Evolutionary conservation across 2,888 invertebrate genomes (phyloP), one percentile per base, ranked within the genome.

Genomic region (Clitarchus hookeri): DNA sequence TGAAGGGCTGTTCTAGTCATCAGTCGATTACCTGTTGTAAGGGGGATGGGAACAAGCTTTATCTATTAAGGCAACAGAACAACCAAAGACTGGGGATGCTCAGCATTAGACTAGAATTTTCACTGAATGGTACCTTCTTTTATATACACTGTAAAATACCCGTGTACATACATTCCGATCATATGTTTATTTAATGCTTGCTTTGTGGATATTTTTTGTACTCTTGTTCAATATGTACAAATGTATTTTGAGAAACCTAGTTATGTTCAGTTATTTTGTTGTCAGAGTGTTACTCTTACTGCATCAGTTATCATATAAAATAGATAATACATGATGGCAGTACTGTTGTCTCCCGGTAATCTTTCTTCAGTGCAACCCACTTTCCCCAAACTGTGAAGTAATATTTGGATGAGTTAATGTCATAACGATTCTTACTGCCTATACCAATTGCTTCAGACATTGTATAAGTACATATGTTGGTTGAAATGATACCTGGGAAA

Each of bases 1-100:
- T 27, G 88, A 88, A 77, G 88, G 88, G 11, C 83, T 87, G 27
- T 88, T 82, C 82, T 82, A 82, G 82, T 82, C 82, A 82, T 11
- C 6, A 36, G 27, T 36, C 16, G 65, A 19, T 65, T 23, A 65
- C 11, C 65, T 23, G 16, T 0, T 65, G 65, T 1, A 23, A 65
- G 16, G 16, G 16, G 23, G n/a, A 23, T 0, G 16, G 0, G 16
- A 65, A 12, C 8, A 65, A 65, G 6, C 11, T 8, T 19, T 65
- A 19, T 65, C 16, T 6, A 6, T 65, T 12, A 1, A 16, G 44
- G 44, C 82, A 36, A 44, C 13, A 6, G 36, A 36, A 44, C 82
- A 3, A 27, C 82, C 82, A 82, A 82, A 82, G 82, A 82, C 82
- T 82, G 82, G 82, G 36, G 44, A 65, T 23, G 65, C 19, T 65